These are phyloP conservation scores for Narcine bancroftii DNA, from an alignment of 2,113 vertebrate species.

Conservation along the genomic window DNA sequence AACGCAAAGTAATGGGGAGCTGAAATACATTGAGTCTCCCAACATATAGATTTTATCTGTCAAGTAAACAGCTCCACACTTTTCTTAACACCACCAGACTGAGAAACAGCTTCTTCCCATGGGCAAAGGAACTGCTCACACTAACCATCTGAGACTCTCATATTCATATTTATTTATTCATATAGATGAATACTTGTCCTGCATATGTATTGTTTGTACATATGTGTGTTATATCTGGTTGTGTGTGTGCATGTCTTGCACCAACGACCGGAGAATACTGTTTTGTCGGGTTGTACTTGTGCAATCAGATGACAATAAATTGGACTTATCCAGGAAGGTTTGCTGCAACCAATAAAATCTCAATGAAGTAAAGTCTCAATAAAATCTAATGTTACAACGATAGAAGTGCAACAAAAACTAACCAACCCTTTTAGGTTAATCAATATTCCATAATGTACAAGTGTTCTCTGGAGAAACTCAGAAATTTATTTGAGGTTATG, in stretches of 20 bases:
- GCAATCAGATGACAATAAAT: too few species aligned
- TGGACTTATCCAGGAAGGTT: constrained; percentile 51
- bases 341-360: constrained; percentile 60
- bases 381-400: not conserved
- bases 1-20: constrained; percentile 43
- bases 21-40: constrained; percentile 43
- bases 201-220: too few species aligned
- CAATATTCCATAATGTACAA: constrained; percentile 17
- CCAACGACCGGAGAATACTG: too few species aligned
- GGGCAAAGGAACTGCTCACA: too few species aligned
- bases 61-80: constrained; percentile 51
- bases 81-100: too few species aligned
- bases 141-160: too few species aligned
- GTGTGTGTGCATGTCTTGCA: too few species aligned
- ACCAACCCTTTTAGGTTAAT: constrained; percentile 9
- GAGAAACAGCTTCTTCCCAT: too few species aligned
- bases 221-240: too few species aligned
- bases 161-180: too few species aligned
- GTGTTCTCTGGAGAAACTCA: not conserved
- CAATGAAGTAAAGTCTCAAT: constrained; percentile 21
- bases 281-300: too few species aligned
- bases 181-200: too few species aligned
- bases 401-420: constrained; percentile 10
- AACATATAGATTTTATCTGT: constrained; percentile 58
- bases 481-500: not conserved